phyloP scores from a whole-genome alignment of 2,113 vertebrate species.

The Catagonus wagneri region DNA sequence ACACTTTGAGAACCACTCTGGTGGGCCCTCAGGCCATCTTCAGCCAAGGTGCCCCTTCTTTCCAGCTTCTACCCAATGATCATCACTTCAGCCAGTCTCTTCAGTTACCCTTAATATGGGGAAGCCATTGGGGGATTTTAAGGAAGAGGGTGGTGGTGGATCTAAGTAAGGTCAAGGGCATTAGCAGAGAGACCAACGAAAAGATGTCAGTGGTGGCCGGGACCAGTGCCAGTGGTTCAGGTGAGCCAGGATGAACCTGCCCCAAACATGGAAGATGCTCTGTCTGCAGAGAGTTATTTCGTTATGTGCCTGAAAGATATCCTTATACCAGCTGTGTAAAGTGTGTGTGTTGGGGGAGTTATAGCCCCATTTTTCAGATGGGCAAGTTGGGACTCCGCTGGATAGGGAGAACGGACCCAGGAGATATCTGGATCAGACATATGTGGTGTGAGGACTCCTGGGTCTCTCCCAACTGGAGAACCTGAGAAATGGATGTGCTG shows the following conservation, averaged over 20 bases:
- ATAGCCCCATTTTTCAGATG: background rate
- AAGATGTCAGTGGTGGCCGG: accelerated
- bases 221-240: background rate
- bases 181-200: background rate
- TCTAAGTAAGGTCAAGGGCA: background rate
- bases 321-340: background rate
- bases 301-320: background rate
- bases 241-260: background rate
- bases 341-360: background rate
- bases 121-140: background rate
- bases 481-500: background rate
- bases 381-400: background rate
- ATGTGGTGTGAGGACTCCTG: background rate
- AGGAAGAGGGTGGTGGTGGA: background rate
- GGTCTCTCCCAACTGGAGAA: background rate
- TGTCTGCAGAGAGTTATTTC: background rate
- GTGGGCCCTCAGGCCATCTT: background rate
- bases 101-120: background rate
- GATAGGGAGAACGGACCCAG: too few species aligned
- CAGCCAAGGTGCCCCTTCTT: background rate
- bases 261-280: background rate
- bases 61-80: background rate
- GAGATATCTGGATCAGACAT: background rate
- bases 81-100: background rate
- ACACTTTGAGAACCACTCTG: background rate